Percentiles rank a stretch among this genome's conserved stretches.
phyloP scores from a whole-genome alignment of 2,888 invertebrate genomes.

The Tetragonula carbonaria region DNA sequence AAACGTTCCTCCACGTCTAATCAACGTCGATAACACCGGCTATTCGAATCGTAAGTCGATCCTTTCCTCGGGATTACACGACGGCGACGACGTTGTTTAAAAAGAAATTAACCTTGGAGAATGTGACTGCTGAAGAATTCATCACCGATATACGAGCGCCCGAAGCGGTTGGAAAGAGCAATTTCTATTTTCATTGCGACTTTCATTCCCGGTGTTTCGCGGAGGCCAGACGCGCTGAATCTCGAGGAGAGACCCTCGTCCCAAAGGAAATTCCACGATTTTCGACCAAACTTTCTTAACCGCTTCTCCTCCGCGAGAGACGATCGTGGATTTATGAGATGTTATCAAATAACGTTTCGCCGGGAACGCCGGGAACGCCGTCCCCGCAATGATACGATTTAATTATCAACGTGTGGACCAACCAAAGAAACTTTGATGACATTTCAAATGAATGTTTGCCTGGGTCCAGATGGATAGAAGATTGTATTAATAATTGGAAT shows the following conservation, averaged over 20 bases:
- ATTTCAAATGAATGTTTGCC: not conserved
- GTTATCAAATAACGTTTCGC: slow-evolving; percentile 8
- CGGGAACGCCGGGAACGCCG: not conserved
- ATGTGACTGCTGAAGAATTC: not conserved
- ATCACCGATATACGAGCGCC: not conserved
- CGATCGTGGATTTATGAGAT: slow-evolving; percentile 16
- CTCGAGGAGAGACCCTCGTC: slow-evolving; percentile 6
- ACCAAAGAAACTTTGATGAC: not conserved
- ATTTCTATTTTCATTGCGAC: slow-evolving; percentile 21
- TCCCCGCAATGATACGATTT: not conserved
- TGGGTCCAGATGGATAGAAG: not conserved
- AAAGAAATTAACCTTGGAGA: not conserved
- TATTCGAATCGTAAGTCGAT: not conserved
- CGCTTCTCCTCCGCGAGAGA: not conserved
- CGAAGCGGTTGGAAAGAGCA: not conserved
- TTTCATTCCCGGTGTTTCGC: slow-evolving; percentile 13
- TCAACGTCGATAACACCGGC: not conserved
- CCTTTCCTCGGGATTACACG: not conserved
- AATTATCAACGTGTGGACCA: not conserved
- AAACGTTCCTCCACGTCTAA: not conserved
- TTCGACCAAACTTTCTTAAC: slow-evolving; percentile 17
- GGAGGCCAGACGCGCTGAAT: slow-evolving; percentile 17
- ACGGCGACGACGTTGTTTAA: not conserved
- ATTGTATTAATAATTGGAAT: not conserved
- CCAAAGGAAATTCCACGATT: slow-evolving; percentile 30